Percentiles rank a stretch among this genome's conserved stretches.
Evolutionary conservation across 2,113 vertebrate species (phyloP).

Genomic region (Eidolon helvum): DNA sequence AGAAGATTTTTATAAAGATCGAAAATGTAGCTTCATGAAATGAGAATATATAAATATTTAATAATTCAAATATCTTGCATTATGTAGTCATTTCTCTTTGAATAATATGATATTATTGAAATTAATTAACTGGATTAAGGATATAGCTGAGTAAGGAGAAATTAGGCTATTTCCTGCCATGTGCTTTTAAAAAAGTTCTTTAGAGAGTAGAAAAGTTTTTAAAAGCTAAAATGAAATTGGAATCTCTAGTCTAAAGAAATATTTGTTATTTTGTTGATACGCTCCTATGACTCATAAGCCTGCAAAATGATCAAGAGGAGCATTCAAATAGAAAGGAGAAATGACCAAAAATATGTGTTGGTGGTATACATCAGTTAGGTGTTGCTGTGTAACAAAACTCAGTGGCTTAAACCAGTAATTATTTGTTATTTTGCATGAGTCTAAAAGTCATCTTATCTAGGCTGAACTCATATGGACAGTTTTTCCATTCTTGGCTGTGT

Average conservation of each 20-base stretch:
- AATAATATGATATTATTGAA: not conserved
- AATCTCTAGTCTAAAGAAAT: not conserved
- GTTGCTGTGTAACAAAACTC: not conserved
- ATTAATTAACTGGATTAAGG: not conserved
- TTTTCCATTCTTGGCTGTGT: not conserved
- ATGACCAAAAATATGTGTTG: not conserved
- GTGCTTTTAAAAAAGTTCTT: not conserved
- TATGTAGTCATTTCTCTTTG: not conserved
- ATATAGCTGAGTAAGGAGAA: not conserved
- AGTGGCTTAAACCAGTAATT: not conserved
- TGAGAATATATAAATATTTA: not conserved
- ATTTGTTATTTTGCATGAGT: slow-evolving; percentile 14
- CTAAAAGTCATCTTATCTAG: not conserved
- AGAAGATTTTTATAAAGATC: not conserved
- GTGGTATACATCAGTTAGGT: not conserved
- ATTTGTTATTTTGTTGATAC: not conserved
- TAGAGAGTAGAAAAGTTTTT: not conserved
- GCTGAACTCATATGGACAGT: not conserved
- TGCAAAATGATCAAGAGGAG: not conserved
- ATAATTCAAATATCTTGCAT: not conserved
- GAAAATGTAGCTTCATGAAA: not conserved
- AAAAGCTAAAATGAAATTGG: not conserved
- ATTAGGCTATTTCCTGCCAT: not conserved
- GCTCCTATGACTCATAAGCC: not conserved
- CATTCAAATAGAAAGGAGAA: not conserved